These are phyloP conservation scores for Pterocles gutturalis DNA, from an alignment of 2,113 vertebrate genomes.

Conservation along the genomic window DNA sequence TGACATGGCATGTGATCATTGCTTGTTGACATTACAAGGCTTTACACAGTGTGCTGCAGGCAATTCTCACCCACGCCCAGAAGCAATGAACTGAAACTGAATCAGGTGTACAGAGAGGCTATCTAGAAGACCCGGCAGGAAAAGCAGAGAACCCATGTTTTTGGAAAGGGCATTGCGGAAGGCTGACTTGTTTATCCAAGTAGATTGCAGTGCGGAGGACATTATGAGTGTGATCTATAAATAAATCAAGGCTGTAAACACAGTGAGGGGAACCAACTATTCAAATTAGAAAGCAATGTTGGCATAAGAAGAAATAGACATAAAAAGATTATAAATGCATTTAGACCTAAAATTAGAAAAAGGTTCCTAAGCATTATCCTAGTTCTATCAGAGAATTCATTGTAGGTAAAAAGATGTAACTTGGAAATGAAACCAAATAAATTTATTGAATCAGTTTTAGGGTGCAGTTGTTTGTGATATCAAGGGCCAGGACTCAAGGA, in stretches of 20 bases:
- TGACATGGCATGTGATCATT: neutral
- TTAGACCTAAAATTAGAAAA: neutral
- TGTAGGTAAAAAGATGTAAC: neutral
- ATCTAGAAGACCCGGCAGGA: neutral
- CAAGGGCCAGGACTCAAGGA: neutral
- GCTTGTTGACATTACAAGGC: neutral
- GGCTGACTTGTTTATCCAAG: conserved; percentile 15
- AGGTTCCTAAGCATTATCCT: neutral
- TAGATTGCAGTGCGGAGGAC: neutral
- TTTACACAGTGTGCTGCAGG: neutral
- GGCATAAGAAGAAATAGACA: neutral
- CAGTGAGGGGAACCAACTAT: neutral
- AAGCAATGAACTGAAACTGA: neutral
- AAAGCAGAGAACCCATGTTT: neutral
- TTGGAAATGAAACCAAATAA: neutral
- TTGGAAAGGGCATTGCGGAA: neutral
- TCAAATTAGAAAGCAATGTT: conserved; percentile 27
- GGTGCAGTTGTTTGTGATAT: neutral
- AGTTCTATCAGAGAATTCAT: neutral
- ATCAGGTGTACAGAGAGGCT: neutral
- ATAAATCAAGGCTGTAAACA: conserved; percentile 21
- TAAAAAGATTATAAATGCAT: neutral
- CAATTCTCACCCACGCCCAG: neutral
- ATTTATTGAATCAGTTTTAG: neutral
- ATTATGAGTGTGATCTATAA: neutral